Base-by-base conservation (phyloP, 2,113 vertebrate species). In the Cyprinodon tularosa region DNA sequence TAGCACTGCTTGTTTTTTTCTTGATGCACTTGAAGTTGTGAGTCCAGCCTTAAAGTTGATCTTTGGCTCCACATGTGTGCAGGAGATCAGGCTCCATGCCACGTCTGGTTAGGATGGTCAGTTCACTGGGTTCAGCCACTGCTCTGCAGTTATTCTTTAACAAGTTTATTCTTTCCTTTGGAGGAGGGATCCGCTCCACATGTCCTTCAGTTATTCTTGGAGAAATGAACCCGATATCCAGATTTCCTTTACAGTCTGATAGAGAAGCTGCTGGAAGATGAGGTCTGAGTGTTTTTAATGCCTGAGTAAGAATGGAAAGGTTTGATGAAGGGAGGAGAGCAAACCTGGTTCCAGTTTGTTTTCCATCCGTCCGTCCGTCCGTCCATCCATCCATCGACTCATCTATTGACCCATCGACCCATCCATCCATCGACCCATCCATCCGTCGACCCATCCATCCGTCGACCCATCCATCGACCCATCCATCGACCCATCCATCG, bases 71-170 rank as follows among this genome's bases (percentile, higher is more conserved):
- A 29, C 22, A 14, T 57, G 76, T 68, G 65, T 82, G 65, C 74
- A 68, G 7, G 66, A 61, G 74, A 66, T 17, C 12, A 3, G 45
- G 40, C 72, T 53, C 40, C 15, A 6, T 77, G 82, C 84, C 86
- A 88, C 88, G 82, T 86, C 73, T 86, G 82, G 86, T 62, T 37
- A 12, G 42, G 62, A 69, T 6, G 72, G 29, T 17, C 70, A 57
- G 81, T 44, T 81, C 77, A 70, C 53, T 12, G 72, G 15, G 74
- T 78, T 81, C 66, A 74, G 15, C 5, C 38, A 15, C 13, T 44
- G 17, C 4, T 11, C 15, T 20, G 11, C 37, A 47, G 63, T 62
- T 86, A 44, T 68, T 71, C 62, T 82, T 48, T 48, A 37, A 72
- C 70, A 14, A n/a, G 10, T 45, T 45, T 22, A 13, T 12, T 22